Percentiles rank a stretch among this genome's conserved stretches.
Evolutionary conservation across 2,888 invertebrate genomes (phyloP).

Genomic region (Synergus japonicus): DNA sequence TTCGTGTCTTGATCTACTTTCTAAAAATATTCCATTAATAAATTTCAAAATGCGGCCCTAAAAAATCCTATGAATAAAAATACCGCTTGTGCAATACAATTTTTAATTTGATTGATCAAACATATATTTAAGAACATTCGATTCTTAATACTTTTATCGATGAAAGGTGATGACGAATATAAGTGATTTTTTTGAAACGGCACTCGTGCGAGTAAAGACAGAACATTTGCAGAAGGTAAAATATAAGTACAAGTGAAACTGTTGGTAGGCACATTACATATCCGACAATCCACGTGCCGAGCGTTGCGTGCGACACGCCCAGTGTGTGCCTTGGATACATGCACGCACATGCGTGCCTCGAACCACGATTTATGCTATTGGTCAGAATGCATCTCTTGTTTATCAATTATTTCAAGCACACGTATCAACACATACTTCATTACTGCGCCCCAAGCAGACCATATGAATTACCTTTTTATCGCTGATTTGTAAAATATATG

Average conservation of each 20-base stretch:
- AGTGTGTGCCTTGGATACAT: conserved; percentile 64
- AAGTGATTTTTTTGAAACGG: conserved; percentile 3
- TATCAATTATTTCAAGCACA: conserved; percentile 58
- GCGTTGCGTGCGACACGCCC: conserved; percentile 70
- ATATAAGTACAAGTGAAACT: conserved; percentile 35
- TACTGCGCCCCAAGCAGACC: neutral
- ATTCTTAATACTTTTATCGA: conserved; percentile 9
- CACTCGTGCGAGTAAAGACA: conserved; percentile 18
- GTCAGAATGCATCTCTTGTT: conserved; percentile 61
- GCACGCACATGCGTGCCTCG: conserved; percentile 61
- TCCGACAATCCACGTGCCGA: conserved; percentile 70
- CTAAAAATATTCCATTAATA: neutral
- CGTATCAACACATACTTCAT: conserved; percentile 43
- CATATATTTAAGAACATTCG: neutral
- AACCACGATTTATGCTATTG: conserved; percentile 64
- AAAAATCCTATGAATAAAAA: too few species aligned
- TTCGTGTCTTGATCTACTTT: neutral
- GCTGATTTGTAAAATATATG: neutral
- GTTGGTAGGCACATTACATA: conserved; percentile 47
- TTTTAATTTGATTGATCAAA: too few species aligned
- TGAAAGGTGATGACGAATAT: conserved; percentile 5
- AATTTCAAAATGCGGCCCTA: too few species aligned
- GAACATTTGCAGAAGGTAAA: conserved; percentile 28
- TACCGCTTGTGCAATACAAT: too few species aligned
- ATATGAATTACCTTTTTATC: neutral